Evolutionary conservation across 2,888 invertebrate genomes (phyloP).

Genomic region (Corbicula japonica): DNA sequence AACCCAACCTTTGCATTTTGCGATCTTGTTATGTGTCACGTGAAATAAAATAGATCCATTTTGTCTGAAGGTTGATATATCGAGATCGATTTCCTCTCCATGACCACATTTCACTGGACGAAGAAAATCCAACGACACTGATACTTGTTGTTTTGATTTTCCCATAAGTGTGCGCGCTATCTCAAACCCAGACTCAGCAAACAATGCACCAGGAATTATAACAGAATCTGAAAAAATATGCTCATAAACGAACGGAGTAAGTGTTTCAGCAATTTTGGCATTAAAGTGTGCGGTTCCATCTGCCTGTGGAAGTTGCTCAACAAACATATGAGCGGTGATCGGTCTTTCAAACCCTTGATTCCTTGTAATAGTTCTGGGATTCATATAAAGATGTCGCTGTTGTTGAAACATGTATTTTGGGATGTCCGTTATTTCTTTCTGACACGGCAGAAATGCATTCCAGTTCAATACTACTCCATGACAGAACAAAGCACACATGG

Average conservation of each 20-base stretch:
- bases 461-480: constrained; percentile 33
- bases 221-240: constrained; percentile 50
- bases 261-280: constrained; percentile 26
- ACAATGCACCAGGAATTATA: constrained; percentile 64
- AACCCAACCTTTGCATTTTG: constrained; percentile 12
- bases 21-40: neutral
- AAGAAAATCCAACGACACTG: constrained; percentile 34
- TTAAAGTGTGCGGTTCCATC: constrained; percentile 6
- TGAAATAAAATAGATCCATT: neutral
- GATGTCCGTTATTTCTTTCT: constrained; percentile 39
- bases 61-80: neutral
- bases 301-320: neutral
- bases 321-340: constrained; percentile 26
- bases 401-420: constrained; percentile 69
- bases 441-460: constrained; percentile 33
- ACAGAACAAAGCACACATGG: constrained; percentile 28
- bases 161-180: constrained; percentile 4
- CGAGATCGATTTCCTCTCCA: neutral
- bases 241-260: constrained; percentile 65
- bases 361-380: constrained; percentile 28
- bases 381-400: constrained; percentile 38
- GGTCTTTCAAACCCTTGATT: constrained; percentile 35
- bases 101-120: constrained; percentile 24
- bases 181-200: constrained; percentile 62
- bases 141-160: neutral